Evolutionary conservation across 2,113 vertebrate genomes (phyloP).

Genomic region (Hirundichthys speculiger): DNA sequence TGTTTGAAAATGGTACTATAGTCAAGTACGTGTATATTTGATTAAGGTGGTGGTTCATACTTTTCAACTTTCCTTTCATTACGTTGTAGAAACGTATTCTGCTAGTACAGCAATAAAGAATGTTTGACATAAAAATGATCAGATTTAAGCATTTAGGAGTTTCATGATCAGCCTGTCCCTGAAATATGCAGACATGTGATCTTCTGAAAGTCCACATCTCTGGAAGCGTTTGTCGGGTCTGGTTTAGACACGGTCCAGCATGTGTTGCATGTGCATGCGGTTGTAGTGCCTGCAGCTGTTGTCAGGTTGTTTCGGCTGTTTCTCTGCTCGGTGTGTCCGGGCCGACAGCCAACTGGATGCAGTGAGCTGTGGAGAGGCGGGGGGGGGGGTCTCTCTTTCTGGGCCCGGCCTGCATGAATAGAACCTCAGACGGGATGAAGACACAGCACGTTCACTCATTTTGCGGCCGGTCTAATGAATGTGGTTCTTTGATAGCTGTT

Average conservation of each 20-base stretch:
- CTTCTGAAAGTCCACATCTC: too few relatives aligned
- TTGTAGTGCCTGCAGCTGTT: conserved; percentile 46
- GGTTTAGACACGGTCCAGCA: not conserved
- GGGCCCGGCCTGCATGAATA: conserved; percentile 58
- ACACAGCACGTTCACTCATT: conserved; percentile 59
- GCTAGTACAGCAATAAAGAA: too few relatives aligned
- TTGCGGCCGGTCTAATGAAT: conserved; percentile 39
- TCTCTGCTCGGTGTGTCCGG: conserved; percentile 38
- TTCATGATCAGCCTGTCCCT: too few relatives aligned
- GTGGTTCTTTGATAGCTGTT: conserved; percentile 56
- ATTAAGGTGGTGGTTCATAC: too few relatives aligned
- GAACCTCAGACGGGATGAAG: conserved; percentile 53
- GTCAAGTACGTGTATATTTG: too few relatives aligned
- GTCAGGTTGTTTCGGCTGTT: conserved; percentile 54
- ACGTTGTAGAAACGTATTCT: too few relatives aligned
- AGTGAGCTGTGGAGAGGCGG: conserved; percentile 10
- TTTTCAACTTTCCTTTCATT: too few relatives aligned
- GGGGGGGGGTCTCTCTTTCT: conserved; percentile 4
- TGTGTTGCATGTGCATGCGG: conserved; percentile 5
- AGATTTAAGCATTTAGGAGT: too few relatives aligned
- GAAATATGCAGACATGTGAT: too few relatives aligned
- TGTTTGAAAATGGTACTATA: too few relatives aligned
- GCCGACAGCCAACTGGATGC: conserved; percentile 57
- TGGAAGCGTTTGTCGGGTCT: not conserved
- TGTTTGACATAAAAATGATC: too few relatives aligned